Evolutionary conservation across 2,888 invertebrate genomes (phyloP).

Genomic region (Eupithecia exiguata): DNA sequence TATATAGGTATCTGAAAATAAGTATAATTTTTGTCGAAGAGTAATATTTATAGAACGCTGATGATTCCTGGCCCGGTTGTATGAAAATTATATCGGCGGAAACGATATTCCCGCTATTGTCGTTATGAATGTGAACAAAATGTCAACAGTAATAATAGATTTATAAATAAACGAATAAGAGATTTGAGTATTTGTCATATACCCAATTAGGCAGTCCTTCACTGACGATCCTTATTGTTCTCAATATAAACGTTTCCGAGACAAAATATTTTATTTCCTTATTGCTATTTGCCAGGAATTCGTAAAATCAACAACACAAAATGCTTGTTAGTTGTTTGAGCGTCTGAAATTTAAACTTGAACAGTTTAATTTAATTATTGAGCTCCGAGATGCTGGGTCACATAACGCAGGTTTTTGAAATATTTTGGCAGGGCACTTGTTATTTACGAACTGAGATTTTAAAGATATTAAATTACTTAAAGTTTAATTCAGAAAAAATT

Average conservation of each 20-base stretch:
- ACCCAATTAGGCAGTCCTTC: conserved; percentile 5
- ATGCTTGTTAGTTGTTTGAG: conserved; percentile 50
- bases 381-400: conserved; percentile 29
- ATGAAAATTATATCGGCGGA: background rate
- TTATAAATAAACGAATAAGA: background rate
- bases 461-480: background rate
- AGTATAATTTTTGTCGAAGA: background rate
- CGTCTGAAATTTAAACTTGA: conserved; percentile 49
- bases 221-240: conserved; percentile 32
- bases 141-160: background rate
- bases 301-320: conserved; percentile 50
- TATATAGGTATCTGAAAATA: background rate
- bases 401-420: conserved; percentile 25
- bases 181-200: background rate
- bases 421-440: conserved; percentile 5
- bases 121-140: background rate
- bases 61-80: background rate
- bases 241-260: conserved; percentile 41
- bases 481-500: background rate
- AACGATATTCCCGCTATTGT: no score
- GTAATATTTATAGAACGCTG: background rate
- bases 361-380: conserved; percentile 37
- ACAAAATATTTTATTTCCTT: conserved; percentile 43
- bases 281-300: conserved; percentile 44
- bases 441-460: background rate